Evolutionary conservation across 2,113 vertebrate species (phyloP).

Genomic region (Ctenodactylus gundi): DNA sequence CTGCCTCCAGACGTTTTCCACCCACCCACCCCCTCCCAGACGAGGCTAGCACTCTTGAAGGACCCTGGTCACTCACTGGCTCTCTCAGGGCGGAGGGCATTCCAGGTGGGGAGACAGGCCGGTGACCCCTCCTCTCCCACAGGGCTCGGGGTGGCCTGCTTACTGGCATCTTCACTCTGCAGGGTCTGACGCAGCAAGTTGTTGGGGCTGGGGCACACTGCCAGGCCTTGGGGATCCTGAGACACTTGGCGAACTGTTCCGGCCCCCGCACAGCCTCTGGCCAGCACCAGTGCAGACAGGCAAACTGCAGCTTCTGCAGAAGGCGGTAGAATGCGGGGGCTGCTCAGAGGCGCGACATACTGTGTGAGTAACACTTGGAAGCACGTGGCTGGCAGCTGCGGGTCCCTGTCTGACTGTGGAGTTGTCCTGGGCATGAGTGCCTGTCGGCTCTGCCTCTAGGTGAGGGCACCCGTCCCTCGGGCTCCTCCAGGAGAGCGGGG

Average conservation of each 20-base stretch:
- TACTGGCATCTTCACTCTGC: neutral
- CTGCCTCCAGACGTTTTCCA: neutral
- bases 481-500: neutral
- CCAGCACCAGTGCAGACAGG: neutral
- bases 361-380: neutral
- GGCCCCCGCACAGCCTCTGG: neutral
- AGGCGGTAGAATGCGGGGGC: neutral
- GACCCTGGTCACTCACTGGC: neutral
- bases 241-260: neutral
- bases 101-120: neutral
- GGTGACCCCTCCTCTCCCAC: too few relatives aligned
- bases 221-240: neutral
- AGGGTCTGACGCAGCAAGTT: too few relatives aligned
- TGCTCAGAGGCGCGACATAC: neutral
- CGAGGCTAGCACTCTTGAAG: neutral
- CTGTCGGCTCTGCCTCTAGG: neutral
- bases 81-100: neutral
- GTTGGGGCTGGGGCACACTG: neutral
- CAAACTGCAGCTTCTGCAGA: neutral
- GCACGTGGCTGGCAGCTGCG: neutral
- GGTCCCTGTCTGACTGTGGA: neutral
- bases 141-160: too few relatives aligned
- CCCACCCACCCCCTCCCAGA: too few relatives aligned
- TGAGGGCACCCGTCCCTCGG: neutral
- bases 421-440: neutral